These are phyloP conservation scores for Cygnus olor DNA, from an alignment of 2,797 vertebrate genomes.

Conservation along the genomic window DNA sequence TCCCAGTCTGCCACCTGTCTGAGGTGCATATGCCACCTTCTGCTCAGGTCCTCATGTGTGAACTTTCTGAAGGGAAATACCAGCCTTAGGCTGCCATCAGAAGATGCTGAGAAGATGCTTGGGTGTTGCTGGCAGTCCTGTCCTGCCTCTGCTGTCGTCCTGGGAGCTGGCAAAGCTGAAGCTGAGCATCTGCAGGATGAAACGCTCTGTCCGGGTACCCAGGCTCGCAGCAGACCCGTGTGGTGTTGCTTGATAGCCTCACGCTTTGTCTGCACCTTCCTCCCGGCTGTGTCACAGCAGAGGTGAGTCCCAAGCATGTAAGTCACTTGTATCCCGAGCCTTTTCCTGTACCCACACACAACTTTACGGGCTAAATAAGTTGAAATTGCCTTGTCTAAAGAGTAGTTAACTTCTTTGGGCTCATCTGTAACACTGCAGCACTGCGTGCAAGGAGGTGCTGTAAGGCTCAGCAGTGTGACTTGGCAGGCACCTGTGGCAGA, in stretches of 20 bases:
- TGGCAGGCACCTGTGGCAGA: background rate
- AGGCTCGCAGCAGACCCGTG: background rate
- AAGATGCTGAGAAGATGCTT: background rate
- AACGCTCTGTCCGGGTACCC: background rate
- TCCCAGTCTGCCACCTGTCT: background rate
- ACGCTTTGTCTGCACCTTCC: rapidly evolving
- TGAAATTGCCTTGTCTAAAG: background rate
- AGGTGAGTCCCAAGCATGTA: background rate
- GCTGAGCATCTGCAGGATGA: background rate
- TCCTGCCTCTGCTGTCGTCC: background rate
- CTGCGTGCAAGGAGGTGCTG: background rate
- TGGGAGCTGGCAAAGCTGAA: background rate
- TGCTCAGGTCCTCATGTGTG: background rate
- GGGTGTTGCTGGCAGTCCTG: background rate
- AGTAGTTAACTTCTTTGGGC: background rate
- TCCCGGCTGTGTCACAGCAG: background rate
- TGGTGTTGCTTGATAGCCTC: background rate
- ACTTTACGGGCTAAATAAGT: background rate
- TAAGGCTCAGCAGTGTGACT: background rate
- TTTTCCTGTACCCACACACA: background rate
- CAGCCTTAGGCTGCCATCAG: background rate
- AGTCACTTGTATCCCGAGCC: background rate
- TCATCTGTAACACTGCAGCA: background rate
- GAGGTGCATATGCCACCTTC: background rate
- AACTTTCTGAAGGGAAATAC: background rate